A percentile compares a stretch with the other conserved stretches of the same genome.
phyloP scores from a whole-genome alignment of 2,888 invertebrate genomes.

The Eulithis prunata region DNA sequence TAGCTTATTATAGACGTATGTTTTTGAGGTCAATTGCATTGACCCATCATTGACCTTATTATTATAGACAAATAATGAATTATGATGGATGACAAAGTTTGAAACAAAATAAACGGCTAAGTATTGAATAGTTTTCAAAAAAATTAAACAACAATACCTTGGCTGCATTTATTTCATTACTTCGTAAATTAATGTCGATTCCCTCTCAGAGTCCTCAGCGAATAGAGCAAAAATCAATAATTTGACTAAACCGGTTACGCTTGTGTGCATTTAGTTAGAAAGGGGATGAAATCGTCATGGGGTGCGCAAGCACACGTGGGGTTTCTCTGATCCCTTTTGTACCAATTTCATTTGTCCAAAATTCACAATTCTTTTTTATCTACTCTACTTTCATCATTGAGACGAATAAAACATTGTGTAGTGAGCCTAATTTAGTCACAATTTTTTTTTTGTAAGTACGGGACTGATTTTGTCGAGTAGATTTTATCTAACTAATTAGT shows the following conservation, averaged over 20 bases:
- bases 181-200: background rate
- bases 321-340: slow-evolving; percentile 28
- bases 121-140: no score
- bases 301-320: slow-evolving; percentile 40
- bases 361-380: slow-evolving; percentile 27
- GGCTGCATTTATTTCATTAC: slow-evolving; percentile 6
- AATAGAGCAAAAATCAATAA: slow-evolving; percentile 36
- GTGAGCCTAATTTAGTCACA: background rate
- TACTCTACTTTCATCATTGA: slow-evolving; percentile 17
- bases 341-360: slow-evolving; percentile 24
- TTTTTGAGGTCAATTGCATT: no score
- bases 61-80: no score
- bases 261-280: slow-evolving; percentile 20
- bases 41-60: no score
- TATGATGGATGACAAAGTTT: no score
- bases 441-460: no score
- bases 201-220: slow-evolving; percentile 17
- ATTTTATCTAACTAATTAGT: slow-evolving; percentile 16
- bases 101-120: no score
- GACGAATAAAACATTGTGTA: background rate
- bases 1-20: no score
- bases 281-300: slow-evolving; percentile 37
- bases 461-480: slow-evolving; percentile 1
- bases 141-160: no score
- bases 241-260: slow-evolving; percentile 35